A percentile compares a stretch with the other conserved stretches of the same genome.
Conservation (phyloP, 2,888 invertebrate genomes). For the Drosophila nigritarsus region DNA sequence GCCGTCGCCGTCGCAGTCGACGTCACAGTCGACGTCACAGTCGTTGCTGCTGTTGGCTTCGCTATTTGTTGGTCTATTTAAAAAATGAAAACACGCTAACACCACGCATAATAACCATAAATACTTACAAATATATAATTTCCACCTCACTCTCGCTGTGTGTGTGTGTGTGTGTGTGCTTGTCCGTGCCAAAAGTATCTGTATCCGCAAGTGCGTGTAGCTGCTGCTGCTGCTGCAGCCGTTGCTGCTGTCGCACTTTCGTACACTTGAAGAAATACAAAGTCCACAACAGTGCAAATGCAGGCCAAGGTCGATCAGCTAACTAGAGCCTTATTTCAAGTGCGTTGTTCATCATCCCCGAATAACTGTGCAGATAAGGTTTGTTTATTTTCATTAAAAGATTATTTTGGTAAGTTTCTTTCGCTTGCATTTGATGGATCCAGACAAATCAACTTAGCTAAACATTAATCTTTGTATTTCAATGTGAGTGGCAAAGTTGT, state of each 20-base stretch:
- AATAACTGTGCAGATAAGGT: not conserved
- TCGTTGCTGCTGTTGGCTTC: slow-evolving; percentile 1
- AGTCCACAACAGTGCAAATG: not conserved
- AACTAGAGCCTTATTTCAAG: not conserved
- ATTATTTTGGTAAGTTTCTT: not conserved
- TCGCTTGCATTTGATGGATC: not conserved
- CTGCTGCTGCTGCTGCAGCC: not conserved
- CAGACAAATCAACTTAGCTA: not conserved
- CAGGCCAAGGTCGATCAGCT: not conserved
- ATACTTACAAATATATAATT: slow-evolving; percentile 52
- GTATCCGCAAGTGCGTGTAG: not conserved
- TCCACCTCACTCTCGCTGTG: not conserved
- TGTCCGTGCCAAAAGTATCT: not conserved
- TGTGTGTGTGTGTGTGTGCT: not conserved
- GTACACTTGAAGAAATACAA: not conserved
- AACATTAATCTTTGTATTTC: not conserved
- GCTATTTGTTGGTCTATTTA: slow-evolving; percentile 37
- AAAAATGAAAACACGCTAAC: slow-evolving; percentile 60
- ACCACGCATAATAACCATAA: slow-evolving; percentile 58
- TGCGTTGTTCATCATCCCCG: not conserved
- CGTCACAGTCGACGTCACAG: slow-evolving; percentile 1
- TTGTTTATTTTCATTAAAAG: not conserved
- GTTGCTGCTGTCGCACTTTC: not conserved
- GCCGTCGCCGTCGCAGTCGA: slow-evolving; percentile 1
- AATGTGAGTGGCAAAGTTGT: not conserved